These are phyloP conservation scores for Neogobius melanostomus DNA, from an alignment of 2,113 vertebrate genomes.

Conservation along the genomic window DNA sequence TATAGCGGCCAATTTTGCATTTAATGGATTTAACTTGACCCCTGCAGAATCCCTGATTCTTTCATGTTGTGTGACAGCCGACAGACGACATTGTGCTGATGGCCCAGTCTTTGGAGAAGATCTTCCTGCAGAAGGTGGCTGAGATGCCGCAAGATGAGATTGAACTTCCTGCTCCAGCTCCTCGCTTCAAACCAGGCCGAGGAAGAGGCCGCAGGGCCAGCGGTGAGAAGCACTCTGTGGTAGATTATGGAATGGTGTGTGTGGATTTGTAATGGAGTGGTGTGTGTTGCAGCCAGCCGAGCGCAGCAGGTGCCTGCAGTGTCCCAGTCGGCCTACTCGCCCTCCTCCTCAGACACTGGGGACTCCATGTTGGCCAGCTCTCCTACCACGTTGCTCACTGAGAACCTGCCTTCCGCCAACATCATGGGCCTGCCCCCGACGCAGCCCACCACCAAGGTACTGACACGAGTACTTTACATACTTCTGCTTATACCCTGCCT, in stretches of 20 bases:
- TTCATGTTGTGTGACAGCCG: constrained; percentile 70
- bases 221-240: constrained; percentile 56
- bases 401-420: constrained; percentile 76
- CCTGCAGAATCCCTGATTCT: too few relatives aligned
- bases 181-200: constrained; percentile 82
- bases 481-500: background rate
- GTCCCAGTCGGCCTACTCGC: constrained; percentile 84
- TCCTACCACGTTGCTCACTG: constrained; percentile 85
- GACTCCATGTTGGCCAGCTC: constrained; percentile 84
- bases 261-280: background rate
- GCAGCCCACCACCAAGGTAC: constrained; percentile 80
- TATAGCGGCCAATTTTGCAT: too few relatives aligned
- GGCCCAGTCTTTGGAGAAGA: constrained; percentile 94
- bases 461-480: background rate
- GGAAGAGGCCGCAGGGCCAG: constrained; percentile 83
- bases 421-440: constrained; percentile 74
- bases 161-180: constrained; percentile 83
- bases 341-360: constrained; percentile 84
- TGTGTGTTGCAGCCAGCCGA: constrained; percentile 49
- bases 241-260: too few relatives aligned
- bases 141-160: constrained; percentile 92
- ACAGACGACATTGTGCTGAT: constrained; percentile 94
- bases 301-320: constrained; percentile 90
- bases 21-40: too few relatives aligned
- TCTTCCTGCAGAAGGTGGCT: constrained; percentile 92